Conservation (phyloP, 2,888 invertebrate genomes). For the Mesorhabditis belari region DNA sequence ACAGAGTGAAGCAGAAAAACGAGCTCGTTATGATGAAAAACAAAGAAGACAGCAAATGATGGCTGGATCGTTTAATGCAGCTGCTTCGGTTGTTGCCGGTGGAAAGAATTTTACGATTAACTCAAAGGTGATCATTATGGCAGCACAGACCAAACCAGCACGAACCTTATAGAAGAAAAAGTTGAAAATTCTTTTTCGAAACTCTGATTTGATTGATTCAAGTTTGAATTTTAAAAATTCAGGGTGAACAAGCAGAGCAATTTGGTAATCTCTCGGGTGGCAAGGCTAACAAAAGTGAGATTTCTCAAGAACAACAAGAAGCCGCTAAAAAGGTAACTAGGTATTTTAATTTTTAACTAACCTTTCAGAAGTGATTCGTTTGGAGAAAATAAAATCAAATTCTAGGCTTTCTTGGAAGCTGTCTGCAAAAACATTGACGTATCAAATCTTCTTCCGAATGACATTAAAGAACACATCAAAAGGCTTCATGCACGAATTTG, state of each 20-base stretch:
- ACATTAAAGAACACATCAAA: constrained; percentile 49
- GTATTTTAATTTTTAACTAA: too few species aligned
- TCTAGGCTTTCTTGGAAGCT: constrained; percentile 40
- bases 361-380: background rate
- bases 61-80: constrained; percentile 49
- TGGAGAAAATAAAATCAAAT: background rate
- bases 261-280: constrained; percentile 34
- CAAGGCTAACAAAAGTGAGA: constrained; percentile 13
- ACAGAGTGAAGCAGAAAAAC: constrained; percentile 40
- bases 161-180: too few species aligned
- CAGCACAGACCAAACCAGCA: too few species aligned
- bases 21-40: constrained; percentile 54
- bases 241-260: constrained; percentile 37
- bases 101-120: constrained; percentile 47
- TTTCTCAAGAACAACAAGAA: constrained; percentile 36
- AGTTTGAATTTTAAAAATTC: background rate
- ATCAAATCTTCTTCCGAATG: constrained; percentile 48
- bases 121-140: too few species aligned
- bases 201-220: too few species aligned
- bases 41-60: constrained; percentile 52
- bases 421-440: constrained; percentile 44
- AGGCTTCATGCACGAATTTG: constrained; percentile 46
- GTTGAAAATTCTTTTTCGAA: too few species aligned
- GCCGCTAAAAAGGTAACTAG: constrained; percentile 42
- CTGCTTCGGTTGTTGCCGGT: constrained; percentile 29